Conservation (phyloP, 2,113 vertebrate species). For the Colistium nudipinnis region DNA sequence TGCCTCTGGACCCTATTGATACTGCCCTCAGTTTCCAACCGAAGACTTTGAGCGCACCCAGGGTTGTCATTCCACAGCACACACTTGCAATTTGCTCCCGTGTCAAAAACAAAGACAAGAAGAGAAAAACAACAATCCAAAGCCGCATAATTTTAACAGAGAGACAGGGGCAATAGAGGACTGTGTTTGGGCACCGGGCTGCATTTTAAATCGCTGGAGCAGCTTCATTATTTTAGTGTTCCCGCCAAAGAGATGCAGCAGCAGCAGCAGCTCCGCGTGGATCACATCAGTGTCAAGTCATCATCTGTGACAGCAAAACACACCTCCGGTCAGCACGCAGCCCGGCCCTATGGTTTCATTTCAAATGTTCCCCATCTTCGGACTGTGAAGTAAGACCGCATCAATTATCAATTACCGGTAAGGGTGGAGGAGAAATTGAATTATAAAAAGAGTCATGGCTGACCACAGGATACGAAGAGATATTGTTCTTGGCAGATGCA, state of each 20-base stretch:
- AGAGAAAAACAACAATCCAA: constrained; percentile 60
- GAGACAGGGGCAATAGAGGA: constrained; percentile 52
- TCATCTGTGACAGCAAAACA: constrained; percentile 60
- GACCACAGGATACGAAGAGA: constrained; percentile 75
- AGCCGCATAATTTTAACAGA: constrained; percentile 50
- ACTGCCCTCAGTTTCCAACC: constrained; percentile 59
- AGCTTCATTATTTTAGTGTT: constrained; percentile 64
- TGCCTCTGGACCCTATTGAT: constrained; percentile 63
- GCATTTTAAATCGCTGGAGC: constrained; percentile 61
- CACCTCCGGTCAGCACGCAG: constrained; percentile 22
- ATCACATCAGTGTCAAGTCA: constrained; percentile 70
- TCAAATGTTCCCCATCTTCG: constrained; percentile 49
- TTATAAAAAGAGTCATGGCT: constrained; percentile 70
- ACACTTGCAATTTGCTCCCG: constrained; percentile 59
- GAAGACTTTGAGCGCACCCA: constrained; percentile 49
- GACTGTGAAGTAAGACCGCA: constrained; percentile 56
- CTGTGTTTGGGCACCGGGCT: constrained; percentile 35
- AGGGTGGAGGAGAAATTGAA: constrained; percentile 64
- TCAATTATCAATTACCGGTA: constrained; percentile 74
- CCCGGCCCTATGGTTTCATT: constrained; percentile 11
- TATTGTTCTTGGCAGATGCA: constrained; percentile 78
- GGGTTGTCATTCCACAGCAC: constrained; percentile 60
- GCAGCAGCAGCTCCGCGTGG: constrained; percentile 53
- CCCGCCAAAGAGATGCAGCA: constrained; percentile 31
- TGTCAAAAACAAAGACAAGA: constrained; percentile 65